These are phyloP conservation scores for Actinernus sp. DNA, from an alignment of 92 coral and sea anemone species.

Conservation along the genomic window DNA sequence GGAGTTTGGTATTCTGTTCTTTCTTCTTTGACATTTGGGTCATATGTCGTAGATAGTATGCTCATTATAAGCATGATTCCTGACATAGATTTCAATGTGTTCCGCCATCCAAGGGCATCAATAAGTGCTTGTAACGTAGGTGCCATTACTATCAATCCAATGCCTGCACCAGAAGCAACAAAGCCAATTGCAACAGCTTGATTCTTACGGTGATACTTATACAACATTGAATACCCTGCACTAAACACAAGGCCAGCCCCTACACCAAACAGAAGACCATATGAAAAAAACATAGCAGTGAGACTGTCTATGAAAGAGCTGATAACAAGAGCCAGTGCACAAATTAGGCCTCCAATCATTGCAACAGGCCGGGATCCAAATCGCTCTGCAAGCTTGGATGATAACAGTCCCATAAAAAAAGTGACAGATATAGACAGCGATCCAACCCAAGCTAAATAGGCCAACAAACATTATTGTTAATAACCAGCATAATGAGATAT, in stretches of 20 bases:
- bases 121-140: constrained; percentile 31
- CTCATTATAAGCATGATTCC: constrained; percentile 10
- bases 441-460: constrained; percentile 18
- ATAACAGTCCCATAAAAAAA: not conserved
- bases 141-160: constrained; percentile 12
- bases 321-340: constrained; percentile 39
- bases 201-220: constrained; percentile 13
- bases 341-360: not conserved
- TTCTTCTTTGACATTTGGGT: too few species aligned
- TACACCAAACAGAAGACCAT: constrained; percentile 64
- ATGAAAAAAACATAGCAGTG: constrained; percentile 52
- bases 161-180: constrained; percentile 17
- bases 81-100: constrained; percentile 10
- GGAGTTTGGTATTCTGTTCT: too few species aligned
- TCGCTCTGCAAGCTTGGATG: constrained; percentile 1
- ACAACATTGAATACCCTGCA: constrained; percentile 16
- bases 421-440: not conserved
- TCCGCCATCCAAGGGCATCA: constrained; percentile 17
- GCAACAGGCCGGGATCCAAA: constrained; percentile 1
- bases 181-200: constrained; percentile 36
- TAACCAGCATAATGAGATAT: too few species aligned
- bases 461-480: too few species aligned
- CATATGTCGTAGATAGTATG: too few species aligned
- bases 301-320: constrained; percentile 52
- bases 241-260: constrained; percentile 43